Conservation (phyloP, 2,888 invertebrate genomes). For the Mechanitis mazaeus region DNA sequence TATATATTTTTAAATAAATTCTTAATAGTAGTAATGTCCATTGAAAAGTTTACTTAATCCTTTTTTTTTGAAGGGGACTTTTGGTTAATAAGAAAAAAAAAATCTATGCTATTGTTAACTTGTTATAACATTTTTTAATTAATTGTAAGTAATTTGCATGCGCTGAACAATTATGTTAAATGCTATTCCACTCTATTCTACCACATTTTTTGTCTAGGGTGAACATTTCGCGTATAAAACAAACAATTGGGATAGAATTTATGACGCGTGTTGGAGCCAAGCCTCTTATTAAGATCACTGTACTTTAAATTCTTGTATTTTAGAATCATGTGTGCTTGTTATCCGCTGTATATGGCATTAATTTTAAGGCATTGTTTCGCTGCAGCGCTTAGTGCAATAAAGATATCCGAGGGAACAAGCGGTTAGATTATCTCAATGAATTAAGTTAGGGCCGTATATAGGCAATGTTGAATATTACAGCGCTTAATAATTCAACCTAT, state of each 20-base stretch:
- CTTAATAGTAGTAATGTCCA: too few species aligned
- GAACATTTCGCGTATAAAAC: conserved; percentile 58
- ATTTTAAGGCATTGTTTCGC: conserved; percentile 21
- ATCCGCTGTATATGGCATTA: conserved; percentile 16
- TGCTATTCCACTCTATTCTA: conserved; percentile 17
- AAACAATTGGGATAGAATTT: conserved; percentile 66
- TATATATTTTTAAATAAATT: background rate
- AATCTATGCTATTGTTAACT: too few species aligned
- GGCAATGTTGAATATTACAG: too few species aligned
- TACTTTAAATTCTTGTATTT: conserved; percentile 48
- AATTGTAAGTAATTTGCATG: too few species aligned
- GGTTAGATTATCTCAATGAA: conserved; percentile 19
- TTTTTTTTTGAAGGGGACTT: too few species aligned
- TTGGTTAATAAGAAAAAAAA: background rate
- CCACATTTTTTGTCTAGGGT: conserved; percentile 41
- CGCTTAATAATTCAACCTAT: too few species aligned
- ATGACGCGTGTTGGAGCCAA: conserved; percentile 62
- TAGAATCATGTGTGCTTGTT: conserved; percentile 27
- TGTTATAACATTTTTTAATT: too few species aligned
- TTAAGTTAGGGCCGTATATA: too few species aligned
- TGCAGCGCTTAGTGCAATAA: conserved; percentile 21
- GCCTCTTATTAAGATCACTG: conserved; percentile 66
- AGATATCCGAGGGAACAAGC: conserved; percentile 22
- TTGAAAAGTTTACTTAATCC: too few species aligned
- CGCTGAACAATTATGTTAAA: background rate